Conservation (phyloP, 2,113 vertebrate species). For the Climacteris rufus region DNA sequence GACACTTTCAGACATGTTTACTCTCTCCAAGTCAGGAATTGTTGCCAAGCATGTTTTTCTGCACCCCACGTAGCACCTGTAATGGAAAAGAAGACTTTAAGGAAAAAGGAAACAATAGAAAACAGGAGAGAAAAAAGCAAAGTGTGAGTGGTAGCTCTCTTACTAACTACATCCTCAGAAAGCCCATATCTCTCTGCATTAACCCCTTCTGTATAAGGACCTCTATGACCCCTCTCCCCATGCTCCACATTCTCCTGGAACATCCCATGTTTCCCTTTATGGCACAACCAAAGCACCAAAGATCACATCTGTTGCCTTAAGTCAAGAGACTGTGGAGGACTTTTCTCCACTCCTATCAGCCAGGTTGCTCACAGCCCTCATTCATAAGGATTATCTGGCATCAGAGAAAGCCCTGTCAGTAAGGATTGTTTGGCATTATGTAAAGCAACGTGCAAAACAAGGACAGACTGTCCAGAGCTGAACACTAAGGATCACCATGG, state of each 20-base stretch:
- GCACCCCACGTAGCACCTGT: background rate
- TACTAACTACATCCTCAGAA: background rate
- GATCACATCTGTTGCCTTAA: fast-evolving
- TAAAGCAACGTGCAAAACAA: background rate
- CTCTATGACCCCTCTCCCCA: background rate
- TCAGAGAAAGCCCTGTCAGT: background rate
- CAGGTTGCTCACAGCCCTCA: background rate
- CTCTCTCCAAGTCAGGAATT: background rate
- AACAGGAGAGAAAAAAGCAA: background rate
- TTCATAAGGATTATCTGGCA: background rate
- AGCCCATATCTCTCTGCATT: background rate
- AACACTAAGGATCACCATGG: background rate
- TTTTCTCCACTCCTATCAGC: background rate
- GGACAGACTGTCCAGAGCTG: background rate
- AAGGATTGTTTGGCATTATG: too few relatives aligned
- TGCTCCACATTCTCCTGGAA: background rate
- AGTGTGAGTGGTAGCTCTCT: background rate
- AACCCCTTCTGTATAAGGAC: background rate
- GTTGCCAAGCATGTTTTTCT: background rate
- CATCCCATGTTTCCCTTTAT: background rate
- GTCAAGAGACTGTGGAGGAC: background rate
- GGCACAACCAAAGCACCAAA: background rate
- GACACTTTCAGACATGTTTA: background rate
- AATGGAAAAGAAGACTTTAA: background rate
- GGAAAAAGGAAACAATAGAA: background rate